Evolutionary conservation across 2,888 invertebrate species (phyloP).

Genomic region (Agriopis aurantiaria): DNA sequence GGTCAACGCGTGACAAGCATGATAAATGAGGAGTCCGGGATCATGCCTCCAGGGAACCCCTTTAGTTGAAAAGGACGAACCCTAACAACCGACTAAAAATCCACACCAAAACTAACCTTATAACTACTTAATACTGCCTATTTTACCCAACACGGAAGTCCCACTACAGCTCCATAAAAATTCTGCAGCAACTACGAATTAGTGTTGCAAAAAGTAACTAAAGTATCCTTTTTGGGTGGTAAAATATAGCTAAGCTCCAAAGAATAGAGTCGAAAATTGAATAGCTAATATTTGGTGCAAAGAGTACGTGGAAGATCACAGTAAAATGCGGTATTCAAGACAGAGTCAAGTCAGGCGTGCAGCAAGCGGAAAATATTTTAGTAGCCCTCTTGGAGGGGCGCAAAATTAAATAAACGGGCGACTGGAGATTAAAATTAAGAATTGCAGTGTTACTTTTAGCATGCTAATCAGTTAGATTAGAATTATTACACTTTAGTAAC

Average conservation of each 20-base stretch:
- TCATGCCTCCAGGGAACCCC: conserved; percentile 82
- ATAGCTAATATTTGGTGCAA: conserved; percentile 48
- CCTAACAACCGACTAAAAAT: conserved; percentile 58
- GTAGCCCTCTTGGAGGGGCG: conserved; percentile 43
- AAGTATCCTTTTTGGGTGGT: conserved; percentile 50
- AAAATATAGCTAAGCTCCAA: conserved; percentile 52
- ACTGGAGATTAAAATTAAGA: conserved; percentile 28
- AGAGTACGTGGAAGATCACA: conserved; percentile 60
- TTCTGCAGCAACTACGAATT: conserved; percentile 72
- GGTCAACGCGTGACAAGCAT: conserved; percentile 85
- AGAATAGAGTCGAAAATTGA: conserved; percentile 59
- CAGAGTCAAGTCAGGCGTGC: conserved; percentile 71
- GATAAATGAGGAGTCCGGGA: conserved; percentile 83
- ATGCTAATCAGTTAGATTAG: conserved; percentile 1
- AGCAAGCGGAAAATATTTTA: conserved; percentile 74
- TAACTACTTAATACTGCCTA: conserved; percentile 46
- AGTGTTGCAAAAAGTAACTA: conserved; percentile 77
- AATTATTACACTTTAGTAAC: not conserved
- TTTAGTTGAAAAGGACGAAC: conserved; percentile 72
- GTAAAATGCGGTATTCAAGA: conserved; percentile 76
- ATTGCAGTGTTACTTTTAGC: conserved; percentile 9
- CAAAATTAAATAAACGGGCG: conserved; percentile 33
- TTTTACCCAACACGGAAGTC: conserved; percentile 40
- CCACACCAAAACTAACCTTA: conserved; percentile 57
- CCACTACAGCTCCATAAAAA: conserved; percentile 69